Conservation (phyloP, 2,113 vertebrate genomes). For the Onychostruthus taczanowskii region DNA sequence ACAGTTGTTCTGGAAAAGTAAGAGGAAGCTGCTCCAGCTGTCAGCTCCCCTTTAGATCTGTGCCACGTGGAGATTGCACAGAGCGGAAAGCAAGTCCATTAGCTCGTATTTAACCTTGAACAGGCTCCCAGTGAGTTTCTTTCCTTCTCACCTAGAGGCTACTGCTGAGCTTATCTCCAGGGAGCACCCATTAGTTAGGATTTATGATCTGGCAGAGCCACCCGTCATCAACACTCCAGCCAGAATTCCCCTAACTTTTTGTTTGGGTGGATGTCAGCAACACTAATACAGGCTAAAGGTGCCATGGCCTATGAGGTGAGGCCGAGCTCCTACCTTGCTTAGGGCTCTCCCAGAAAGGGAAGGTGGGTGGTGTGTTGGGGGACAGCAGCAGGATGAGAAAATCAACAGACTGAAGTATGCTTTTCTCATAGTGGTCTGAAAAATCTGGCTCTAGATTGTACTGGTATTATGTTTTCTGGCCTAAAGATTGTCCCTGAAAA, state of each 20-base stretch:
- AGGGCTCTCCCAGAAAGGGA: not conserved
- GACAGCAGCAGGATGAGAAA: not conserved
- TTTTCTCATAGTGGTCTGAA: not conserved
- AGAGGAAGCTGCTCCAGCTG: not conserved
- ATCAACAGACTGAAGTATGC: not conserved
- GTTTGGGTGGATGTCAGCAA: rapidly evolving
- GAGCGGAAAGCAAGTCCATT: not conserved
- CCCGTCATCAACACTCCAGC: not conserved
- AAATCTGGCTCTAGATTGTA: not conserved
- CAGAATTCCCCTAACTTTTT: slow-evolving; percentile 41
- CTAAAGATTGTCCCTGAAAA: not conserved
- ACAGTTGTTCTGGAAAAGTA: not conserved
- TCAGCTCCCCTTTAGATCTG: not conserved
- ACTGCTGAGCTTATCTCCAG: slow-evolving; percentile 13
- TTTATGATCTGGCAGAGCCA: not conserved
- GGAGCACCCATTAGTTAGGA: not conserved
- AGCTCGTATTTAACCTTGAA: not conserved
- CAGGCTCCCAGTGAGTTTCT: not conserved
- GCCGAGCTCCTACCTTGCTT: not conserved
- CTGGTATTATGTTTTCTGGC: not conserved
- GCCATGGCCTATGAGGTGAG: not conserved
- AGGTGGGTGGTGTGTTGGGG: not conserved
- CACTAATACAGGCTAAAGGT: not conserved
- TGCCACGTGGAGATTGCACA: not conserved
- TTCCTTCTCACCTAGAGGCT: not conserved